phyloP scores from a whole-genome alignment of 2,113 vertebrate genomes.

The Perccottus glenii region DNA sequence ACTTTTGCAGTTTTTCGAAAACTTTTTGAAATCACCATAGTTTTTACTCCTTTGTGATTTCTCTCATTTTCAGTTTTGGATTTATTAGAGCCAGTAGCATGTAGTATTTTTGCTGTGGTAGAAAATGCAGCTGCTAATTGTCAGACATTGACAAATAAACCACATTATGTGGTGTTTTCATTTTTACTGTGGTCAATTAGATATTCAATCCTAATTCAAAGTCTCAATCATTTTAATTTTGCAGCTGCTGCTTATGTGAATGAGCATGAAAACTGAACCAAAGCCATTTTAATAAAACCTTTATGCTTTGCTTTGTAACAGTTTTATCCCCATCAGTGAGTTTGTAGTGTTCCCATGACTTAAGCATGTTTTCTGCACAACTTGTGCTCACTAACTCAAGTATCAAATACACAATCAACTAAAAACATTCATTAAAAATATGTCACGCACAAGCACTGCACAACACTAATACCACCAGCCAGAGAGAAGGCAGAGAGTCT shows the following conservation, averaged over 20 bases:
- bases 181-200: too few species aligned
- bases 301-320: neutral
- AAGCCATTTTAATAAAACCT: neutral
- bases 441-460: too few species aligned
- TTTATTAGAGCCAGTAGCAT: slow-evolving; percentile 44
- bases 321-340: neutral
- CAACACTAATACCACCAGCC: too few species aligned
- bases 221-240: slow-evolving; percentile 1
- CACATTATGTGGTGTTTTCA: too few species aligned
- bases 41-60: slow-evolving; percentile 35
- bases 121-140: slow-evolving; percentile 9
- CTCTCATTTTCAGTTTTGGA: slow-evolving; percentile 12
- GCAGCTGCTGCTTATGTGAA: slow-evolving; percentile 24
- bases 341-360: slow-evolving; percentile 9
- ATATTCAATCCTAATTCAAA: neutral
- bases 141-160: neutral
- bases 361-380: slow-evolving; percentile 40
- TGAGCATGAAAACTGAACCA: slow-evolving; percentile 51
- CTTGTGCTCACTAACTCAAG: slow-evolving; percentile 28
- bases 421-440: too few species aligned
- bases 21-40: slow-evolving; percentile 21
- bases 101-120: slow-evolving; percentile 50
- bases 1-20: slow-evolving; percentile 40
- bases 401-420: too few species aligned
- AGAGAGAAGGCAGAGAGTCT: too few species aligned